Percentiles rank a stretch among this genome's conserved stretches.
These are phyloP conservation scores for Arrhopalites spinosus DNA, from an alignment of 2,888 invertebrate genomes.

Conservation along the genomic window DNA sequence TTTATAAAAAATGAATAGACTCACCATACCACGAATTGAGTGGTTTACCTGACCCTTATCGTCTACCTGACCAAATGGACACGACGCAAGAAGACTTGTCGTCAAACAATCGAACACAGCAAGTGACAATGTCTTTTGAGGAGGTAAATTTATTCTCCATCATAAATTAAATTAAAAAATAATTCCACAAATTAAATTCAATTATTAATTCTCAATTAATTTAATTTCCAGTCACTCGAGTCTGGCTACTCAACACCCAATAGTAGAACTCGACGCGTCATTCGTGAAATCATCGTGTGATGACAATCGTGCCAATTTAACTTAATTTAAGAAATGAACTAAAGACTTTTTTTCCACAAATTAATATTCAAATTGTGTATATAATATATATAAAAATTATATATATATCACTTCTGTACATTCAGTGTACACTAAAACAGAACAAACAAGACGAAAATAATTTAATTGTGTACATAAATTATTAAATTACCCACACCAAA, in stretches of 20 bases:
- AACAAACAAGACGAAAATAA: too few relatives aligned
- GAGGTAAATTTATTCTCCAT: too few relatives aligned
- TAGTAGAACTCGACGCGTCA: conserved; percentile 87
- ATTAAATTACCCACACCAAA: too few relatives aligned
- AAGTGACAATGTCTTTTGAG: conserved; percentile 87
- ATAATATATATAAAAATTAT: neutral
- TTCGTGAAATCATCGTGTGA: conserved; percentile 89
- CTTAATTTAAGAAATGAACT: neutral
- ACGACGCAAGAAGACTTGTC: conserved; percentile 39
- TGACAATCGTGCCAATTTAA: conserved; percentile 54
- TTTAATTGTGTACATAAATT: too few relatives aligned
- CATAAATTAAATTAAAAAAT: too few relatives aligned
- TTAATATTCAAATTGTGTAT: neutral
- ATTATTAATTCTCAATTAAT: too few relatives aligned
- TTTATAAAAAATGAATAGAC: conserved; percentile 59
- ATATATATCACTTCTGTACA: conserved; percentile 7
- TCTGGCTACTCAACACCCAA: conserved; percentile 94
- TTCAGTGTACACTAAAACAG: neutral
- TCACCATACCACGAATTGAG: conserved; percentile 93
- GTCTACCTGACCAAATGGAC: too few relatives aligned
- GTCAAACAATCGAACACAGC: conserved; percentile 72
- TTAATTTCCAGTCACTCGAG: conserved; percentile 86
- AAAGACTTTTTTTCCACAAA: neutral
- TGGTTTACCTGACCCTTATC: conserved; percentile 84
- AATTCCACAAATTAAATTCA: too few relatives aligned